Conservation (phyloP, 2,888 invertebrate species). For the Pharmacophagus antenor region DNA sequence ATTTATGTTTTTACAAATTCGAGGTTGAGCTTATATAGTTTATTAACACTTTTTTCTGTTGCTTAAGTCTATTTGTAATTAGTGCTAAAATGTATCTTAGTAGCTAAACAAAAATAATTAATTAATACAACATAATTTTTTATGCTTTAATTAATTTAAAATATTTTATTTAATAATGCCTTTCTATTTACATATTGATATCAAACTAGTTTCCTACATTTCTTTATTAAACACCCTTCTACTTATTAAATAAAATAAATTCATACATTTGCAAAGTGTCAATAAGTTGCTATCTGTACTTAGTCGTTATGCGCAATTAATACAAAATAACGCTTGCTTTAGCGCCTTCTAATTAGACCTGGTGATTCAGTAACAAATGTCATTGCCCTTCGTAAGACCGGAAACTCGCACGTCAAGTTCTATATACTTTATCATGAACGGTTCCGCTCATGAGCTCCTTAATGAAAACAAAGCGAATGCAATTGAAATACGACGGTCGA, state of each 20-base stretch:
- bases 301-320: not conserved
- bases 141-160: no score
- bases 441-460: constrained; percentile 50
- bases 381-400: constrained; percentile 68
- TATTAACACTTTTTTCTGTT: no score
- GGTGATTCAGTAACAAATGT: constrained; percentile 59
- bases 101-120: no score
- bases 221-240: not conserved
- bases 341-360: constrained; percentile 53
- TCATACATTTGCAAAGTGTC: not conserved
- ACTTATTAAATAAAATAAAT: not conserved
- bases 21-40: no score
- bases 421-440: constrained; percentile 52
- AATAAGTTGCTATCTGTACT: not conserved
- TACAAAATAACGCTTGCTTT: constrained; percentile 34
- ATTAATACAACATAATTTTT: no score
- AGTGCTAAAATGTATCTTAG: no score
- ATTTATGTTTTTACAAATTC: not conserved
- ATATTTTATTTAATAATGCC: no score
- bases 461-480: constrained; percentile 43
- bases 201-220: not conserved
- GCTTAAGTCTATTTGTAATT: no score
- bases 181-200: no score
- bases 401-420: constrained; percentile 50
- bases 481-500: constrained; percentile 20